Evolutionary conservation across 2,113 vertebrate species (phyloP).

Genomic region (Spheniscus mendiculus): DNA sequence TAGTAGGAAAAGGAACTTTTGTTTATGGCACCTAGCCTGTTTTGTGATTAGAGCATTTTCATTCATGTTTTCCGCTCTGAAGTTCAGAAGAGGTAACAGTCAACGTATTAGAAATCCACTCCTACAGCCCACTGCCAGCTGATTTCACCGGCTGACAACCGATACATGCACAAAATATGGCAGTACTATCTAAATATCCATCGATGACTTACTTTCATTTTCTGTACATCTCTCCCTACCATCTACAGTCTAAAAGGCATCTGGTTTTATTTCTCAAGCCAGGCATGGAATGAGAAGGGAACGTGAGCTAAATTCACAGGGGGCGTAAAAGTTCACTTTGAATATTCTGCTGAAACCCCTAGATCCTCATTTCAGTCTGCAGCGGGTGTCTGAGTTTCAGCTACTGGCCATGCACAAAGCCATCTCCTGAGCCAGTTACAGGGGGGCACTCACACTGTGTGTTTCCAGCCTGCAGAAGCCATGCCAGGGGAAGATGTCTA

Average conservation of each 20-base stretch:
- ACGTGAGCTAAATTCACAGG: neutral
- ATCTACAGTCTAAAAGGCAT: neutral
- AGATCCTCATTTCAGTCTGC: neutral
- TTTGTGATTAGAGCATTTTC: neutral
- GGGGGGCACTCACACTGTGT: neutral
- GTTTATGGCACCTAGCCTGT: neutral
- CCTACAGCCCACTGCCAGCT: neutral
- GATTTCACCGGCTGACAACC: neutral
- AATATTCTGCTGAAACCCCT: neutral
- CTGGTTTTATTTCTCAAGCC: neutral
- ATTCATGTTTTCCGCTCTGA: neutral
- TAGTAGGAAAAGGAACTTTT: neutral
- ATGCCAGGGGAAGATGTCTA: neutral
- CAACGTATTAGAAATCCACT: neutral
- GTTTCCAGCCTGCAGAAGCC: neutral
- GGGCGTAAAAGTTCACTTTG: neutral
- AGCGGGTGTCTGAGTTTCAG: neutral
- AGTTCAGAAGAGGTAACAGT: neutral
- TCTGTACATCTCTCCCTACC: neutral
- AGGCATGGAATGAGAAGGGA: neutral
- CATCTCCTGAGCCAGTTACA: neutral
- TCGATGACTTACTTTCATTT: neutral
- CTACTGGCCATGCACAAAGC: neutral
- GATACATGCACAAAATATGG: neutral
- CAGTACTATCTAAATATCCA: neutral